Base-by-base conservation (phyloP, 1,140 invertebrate genomes). In the Drosophila asahinai region DNA sequence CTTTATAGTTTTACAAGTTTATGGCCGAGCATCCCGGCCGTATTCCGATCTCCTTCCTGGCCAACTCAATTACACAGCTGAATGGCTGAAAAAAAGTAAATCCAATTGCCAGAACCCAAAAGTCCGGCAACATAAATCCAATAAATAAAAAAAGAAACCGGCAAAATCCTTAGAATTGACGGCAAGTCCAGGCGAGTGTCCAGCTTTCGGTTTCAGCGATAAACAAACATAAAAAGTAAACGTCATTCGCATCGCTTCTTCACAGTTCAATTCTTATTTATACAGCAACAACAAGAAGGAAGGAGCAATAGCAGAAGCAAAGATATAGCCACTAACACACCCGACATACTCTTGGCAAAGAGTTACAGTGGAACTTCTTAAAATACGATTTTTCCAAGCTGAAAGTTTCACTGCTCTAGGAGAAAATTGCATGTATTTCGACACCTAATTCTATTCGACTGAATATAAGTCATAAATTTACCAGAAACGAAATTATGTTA, bases 261-360 rank as follows among this genome's bases (percentile, higher is more conserved):
- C 84, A 89, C 84, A 90, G 81, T 83, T 89, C 84, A 89, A 90
- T 86, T 86, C 86, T 86, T 89, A 89, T 89, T 89, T 89, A 80
- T 76, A 80, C 72, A 70, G 73, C 84, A 79, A 84, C 70, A 81
- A 36, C 25, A 30, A 59, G 40, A 11, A 64, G 11, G 38, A 6
- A 33, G 7, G 68, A 77, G 58, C 36, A 36, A 49, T 55, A 40
- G 55, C n/a, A 17, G 15, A 33, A 64, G 45, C 17, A 43, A 51
- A 79, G 70, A 84, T 89, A 83, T 78, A 57, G 25, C 74, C 67
- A 59, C 74, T 64, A 59, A 38, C 38, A 4, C 43, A 19, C 49
- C 25, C 14, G 30, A 30, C 36, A 17, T 27, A n/a, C n/a, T 1
- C 79, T 65, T 86, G 68, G 49, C 62, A 65, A 74, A 42, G 55